Base-by-base conservation (phyloP, 2,113 vertebrate genomes). In the Lamprologus ornatipinnis region DNA sequence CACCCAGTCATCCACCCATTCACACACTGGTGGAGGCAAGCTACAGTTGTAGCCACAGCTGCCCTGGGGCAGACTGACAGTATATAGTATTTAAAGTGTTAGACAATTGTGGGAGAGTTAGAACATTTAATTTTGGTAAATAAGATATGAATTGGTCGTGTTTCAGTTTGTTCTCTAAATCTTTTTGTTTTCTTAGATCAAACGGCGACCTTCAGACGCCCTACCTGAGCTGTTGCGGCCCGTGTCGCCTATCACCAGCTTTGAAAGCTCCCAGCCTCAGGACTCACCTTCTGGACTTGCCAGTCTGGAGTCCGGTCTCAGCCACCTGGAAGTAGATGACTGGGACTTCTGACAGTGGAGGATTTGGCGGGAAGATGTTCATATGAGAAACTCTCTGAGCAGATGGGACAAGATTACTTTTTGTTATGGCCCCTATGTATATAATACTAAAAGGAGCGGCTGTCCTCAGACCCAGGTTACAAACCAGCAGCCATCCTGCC, bases 271-370 rank as follows among this genome's bases (percentile, higher is more conserved):
- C 1, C 96, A 96, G 86, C 93, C 87, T 5, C 97, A 97, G 90
- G 97, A 97, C 80, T 97, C 97, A 12, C 96, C 96, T 47, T 97
- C 97, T 11, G 97, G 96, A 15, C 93, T 99, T 92, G 97, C 97
- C 65, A 97, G 97, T 86, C 92, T 99, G 89, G 98, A 97, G 57
- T 97, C 98, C 1, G 95, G 97, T 81, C 94, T 99, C 90, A 97
- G 98, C 92, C 97, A 98, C 90, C 94, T 99, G 89, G 98, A 98
- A 33, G 96, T 99, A 93, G 99, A 99, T 12, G 98, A 99, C 94
- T 99, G 99, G 99, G 98, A 99, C 85, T 99, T 99, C 97, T 99
- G 97, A 95, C 91, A 26, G 75, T 31, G 80, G 79, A 80, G 28
- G 40, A 82, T 42, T 70, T 8, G 6, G 73, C 40, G n/a, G 37